Evolutionary conservation across 2,888 invertebrate genomes (phyloP), one percentile per base, ranked within the genome.

Genomic region (Patella depressa): DNA sequence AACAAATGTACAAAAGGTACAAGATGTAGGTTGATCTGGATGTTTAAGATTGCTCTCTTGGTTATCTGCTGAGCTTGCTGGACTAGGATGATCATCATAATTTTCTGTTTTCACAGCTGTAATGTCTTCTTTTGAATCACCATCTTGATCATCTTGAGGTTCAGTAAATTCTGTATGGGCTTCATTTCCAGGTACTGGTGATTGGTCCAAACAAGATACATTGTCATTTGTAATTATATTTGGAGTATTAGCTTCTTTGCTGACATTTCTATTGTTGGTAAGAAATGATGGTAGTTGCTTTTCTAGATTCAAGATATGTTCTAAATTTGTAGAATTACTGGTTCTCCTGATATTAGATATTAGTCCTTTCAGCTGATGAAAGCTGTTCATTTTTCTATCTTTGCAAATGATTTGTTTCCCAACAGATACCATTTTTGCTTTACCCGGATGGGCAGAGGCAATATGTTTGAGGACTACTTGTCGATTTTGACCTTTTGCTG

Each of bases 321-420:
- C 65, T 19, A 65, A 24, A 34, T 54, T 59, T 29, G 29, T 65
- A 24, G 65, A n/a, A 45, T 14, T 24, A 17, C 59, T 29, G 65
- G 59, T 15, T 74, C 59, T 54, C 34, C 71, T 54, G 53, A 24
- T 74, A 53, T 74, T 70, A 17, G n/a, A 53, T 45, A 53, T 59
- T 9, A 53, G 72, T 11, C 59, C 72, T 24, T 65, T 72, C 24
- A 75, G 34, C 53, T 73, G 59, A 34, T 76, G 53, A 74, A 80
- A 83, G 59, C 78, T 77, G 78, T 83, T 82, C 14, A 79, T 45
- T 69, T 82, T 83, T 70, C 88, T 82, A 65, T 88, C 89, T 34
- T 83, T 82, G 73, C 89, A 89, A 9, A 89, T 84, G n/a, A 88
- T 81, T 78, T 89, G 89, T 74, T 85, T 84, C 19, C 87, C 86